phyloP scores from a whole-genome alignment of 2,797 vertebrate genomes.

The Caiman crocodilus region DNA sequence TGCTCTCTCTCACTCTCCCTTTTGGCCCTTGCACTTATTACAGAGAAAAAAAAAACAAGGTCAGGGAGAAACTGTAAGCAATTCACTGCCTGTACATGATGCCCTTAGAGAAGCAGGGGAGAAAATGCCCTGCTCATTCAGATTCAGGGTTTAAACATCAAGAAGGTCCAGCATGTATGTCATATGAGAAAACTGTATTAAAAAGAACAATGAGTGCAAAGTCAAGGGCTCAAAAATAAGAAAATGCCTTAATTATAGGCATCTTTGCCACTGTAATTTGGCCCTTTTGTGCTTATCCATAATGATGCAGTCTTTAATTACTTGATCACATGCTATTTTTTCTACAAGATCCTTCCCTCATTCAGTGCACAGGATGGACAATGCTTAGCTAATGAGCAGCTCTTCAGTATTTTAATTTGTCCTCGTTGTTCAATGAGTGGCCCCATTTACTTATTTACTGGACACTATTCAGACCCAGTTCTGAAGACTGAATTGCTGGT shows the following conservation, averaged over 20 bases:
- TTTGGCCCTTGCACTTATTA: not conserved
- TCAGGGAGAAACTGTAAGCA: not conserved
- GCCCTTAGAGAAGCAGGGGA: not conserved
- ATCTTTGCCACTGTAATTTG: not conserved
- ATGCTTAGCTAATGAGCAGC: not conserved
- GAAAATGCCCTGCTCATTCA: not conserved
- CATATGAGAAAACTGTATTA: not conserved
- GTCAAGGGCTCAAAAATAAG: rapidly evolving
- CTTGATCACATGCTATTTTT: not conserved
- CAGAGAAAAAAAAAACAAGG: not conserved
- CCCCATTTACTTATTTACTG: not conserved
- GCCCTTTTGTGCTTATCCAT: not conserved
- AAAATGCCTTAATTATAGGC: not conserved
- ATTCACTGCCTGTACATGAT: no score
- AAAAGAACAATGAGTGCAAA: rapidly evolving
- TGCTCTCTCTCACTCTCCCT: not conserved
- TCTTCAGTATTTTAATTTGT: not conserved
- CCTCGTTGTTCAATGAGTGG: not conserved
- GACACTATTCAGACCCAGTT: not conserved
- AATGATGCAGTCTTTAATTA: not conserved
- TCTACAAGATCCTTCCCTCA: not conserved
- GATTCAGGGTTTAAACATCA: not conserved
- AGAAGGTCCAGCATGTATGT: rapidly evolving
- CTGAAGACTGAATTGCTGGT: not conserved
- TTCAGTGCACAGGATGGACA: not conserved